Evolutionary conservation across 2,113 vertebrate genomes (phyloP), one percentile per base, ranked within the genome.

Genomic region (Neolamprologus devosi): DNA sequence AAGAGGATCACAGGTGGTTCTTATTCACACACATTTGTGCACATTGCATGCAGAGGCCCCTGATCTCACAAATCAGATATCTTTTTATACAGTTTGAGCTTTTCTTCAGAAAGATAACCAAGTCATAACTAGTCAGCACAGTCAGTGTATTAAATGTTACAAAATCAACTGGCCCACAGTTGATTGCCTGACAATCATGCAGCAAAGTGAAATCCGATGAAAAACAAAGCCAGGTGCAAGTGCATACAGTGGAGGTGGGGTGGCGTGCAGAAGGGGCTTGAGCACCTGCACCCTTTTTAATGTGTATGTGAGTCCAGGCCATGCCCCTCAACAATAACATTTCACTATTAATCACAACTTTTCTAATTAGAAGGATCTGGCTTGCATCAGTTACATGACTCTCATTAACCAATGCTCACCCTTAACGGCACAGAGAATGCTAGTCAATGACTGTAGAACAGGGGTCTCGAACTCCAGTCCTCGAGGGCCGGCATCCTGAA

Each of bases 131-230:
- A 57, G 7, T 57, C 23, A 57, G 54, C 54, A 26, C 54, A 55
- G 54, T 55, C 4, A 55, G 54, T 57, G 21, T 57, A 58, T 58
- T 28, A 30, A 30, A 58, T 30, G 26, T 30, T 30, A 30, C 55
- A 58, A 58, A 16, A 58, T 30, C 55, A 28, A 9, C 26, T 58
- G 26, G 55, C 0, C 26, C 26, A 58, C 55, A 58, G 8, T 58
- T 58, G 26, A 16, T 30, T 58, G 26, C 1, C 0, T 17, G 55
- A 58, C 0, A 0, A 58, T 9, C 55, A 58, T 30, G 55, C 26
- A 58, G 14, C 55, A 58, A 58, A 58, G 26, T 58, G 13, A 58
- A 58, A 58, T 30, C 55, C 0, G 5, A 58, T 58, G 8, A 58
- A 58, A 58, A 58, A 58, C 23, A 58, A 58, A 16, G 23, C 55